Evolutionary conservation across 2,888 invertebrate genomes (phyloP).

Genomic region (Xylophagus ater): DNA sequence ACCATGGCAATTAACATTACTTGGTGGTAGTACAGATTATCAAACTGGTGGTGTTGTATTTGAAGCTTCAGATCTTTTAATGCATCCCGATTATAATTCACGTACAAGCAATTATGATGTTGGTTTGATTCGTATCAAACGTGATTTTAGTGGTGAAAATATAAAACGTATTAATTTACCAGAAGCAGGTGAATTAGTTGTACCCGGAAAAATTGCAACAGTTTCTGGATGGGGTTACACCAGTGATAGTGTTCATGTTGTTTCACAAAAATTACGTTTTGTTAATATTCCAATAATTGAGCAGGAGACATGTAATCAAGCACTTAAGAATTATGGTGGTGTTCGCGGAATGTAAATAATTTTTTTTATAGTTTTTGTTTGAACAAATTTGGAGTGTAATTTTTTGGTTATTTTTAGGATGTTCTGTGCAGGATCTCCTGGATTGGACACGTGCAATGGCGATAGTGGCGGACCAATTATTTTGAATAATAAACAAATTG

Average conservation of each 20-base stretch:
- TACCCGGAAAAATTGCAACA: conserved; percentile 6
- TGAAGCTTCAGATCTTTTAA: conserved; percentile 4
- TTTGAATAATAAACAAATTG: conserved; percentile 10
- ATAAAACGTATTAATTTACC: conserved; percentile 1
- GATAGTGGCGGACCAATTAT: conserved; percentile 15
- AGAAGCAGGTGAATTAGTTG: background rate
- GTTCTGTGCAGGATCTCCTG: conserved; percentile 13
- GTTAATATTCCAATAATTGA: conserved; percentile 12
- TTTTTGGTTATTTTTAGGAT: conserved; percentile 7
- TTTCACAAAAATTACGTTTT: conserved; percentile 8
- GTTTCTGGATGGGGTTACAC: conserved; percentile 15
- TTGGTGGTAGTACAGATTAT: conserved; percentile 10
- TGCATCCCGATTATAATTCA: conserved; percentile 13
- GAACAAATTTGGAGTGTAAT: background rate
- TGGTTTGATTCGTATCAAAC: conserved; percentile 10
- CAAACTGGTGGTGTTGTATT: conserved; percentile 10
- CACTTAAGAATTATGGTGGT: conserved; percentile 5
- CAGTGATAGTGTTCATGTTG: conserved; percentile 2
- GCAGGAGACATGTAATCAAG: conserved; percentile 8
- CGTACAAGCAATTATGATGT: conserved; percentile 10
- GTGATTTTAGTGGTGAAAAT: conserved; percentile 9
- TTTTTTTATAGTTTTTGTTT: conserved; percentile 1
- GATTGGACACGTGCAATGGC: conserved; percentile 12
- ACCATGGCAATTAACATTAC: conserved; percentile 3
- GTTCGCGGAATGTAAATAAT: conserved; percentile 11